A percentile compares a stretch with the other conserved stretches of the same genome.
Evolutionary conservation across 2,888 invertebrate species (phyloP).

Genomic region (Philereme vetulata): DNA sequence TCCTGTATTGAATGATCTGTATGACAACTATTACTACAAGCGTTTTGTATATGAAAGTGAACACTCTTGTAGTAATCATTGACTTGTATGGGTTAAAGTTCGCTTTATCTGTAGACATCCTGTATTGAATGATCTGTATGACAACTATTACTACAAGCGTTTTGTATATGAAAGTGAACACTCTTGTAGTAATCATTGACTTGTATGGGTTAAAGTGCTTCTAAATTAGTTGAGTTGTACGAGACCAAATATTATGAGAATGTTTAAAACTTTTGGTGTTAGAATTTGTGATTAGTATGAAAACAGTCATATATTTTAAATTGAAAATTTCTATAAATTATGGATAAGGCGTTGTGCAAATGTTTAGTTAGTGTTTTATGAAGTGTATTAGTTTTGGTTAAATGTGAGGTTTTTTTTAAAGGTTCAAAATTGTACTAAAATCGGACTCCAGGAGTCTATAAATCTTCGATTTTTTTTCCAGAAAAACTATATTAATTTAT

Average conservation of each 20-base stretch:
- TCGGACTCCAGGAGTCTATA: neutral
- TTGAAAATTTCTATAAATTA: conserved; percentile 6
- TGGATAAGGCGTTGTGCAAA: neutral
- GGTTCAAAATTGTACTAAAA: neutral
- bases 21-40: no score
- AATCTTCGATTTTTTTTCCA: conserved; percentile 10
- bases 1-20: no score
- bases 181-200: no score
- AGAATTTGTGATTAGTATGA: conserved; percentile 21
- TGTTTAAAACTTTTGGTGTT: conserved; percentile 14
- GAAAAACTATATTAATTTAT: neutral
- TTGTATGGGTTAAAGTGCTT: neutral
- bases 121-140: no score
- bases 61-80: no score
- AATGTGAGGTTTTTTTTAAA: neutral
- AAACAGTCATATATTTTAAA: conserved; percentile 20
- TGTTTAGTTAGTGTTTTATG: conserved; percentile 4
- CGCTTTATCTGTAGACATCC: no score
- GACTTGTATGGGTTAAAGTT: no score
- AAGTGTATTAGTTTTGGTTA: neutral
- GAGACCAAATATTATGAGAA: conserved; percentile 29
- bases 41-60: no score
- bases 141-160: no score
- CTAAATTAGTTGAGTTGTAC: conserved; percentile 32
- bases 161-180: no score